These are phyloP conservation scores for Pheosia gnoma DNA, from an alignment of 2,888 invertebrate species.

Conservation along the genomic window DNA sequence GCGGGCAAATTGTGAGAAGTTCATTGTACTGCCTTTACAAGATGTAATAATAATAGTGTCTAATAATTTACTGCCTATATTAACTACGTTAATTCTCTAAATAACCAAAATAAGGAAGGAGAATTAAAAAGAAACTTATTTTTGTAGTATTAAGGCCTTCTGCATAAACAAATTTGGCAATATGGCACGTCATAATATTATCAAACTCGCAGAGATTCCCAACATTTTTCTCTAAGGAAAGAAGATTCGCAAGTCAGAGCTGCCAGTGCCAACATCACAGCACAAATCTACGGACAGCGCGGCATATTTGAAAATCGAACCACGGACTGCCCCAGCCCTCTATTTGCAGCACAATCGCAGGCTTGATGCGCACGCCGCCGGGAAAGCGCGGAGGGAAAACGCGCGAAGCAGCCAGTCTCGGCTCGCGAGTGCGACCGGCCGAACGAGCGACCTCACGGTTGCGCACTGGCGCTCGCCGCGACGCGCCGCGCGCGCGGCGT, in stretches of 20 bases:
- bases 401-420: conserved; percentile 72
- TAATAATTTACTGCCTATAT: too few relatives aligned
- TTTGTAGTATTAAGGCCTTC: too few relatives aligned
- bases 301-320: conserved; percentile 4
- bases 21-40: neutral
- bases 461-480: conserved; percentile 79
- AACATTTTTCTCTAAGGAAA: neutral
- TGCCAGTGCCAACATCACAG: conserved; percentile 1
- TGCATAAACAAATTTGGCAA: too few relatives aligned
- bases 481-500: conserved; percentile 80
- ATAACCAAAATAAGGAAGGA: too few relatives aligned
- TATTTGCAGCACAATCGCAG: conserved; percentile 81
- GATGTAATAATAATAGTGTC: too few relatives aligned
- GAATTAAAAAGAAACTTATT: too few relatives aligned
- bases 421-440: conserved; percentile 76
- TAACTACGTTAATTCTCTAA: too few relatives aligned
- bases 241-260: neutral
- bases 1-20: neutral
- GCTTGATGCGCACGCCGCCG: conserved; percentile 81
- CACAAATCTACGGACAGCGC: neutral
- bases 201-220: too few relatives aligned
- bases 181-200: too few relatives aligned
- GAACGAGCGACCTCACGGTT: conserved; percentile 73
- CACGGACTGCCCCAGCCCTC: conserved; percentile 70
- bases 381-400: conserved; percentile 80